Conservation (phyloP, 2,888 invertebrate genomes). For the Caenorhabditis sulstoni region DNA sequence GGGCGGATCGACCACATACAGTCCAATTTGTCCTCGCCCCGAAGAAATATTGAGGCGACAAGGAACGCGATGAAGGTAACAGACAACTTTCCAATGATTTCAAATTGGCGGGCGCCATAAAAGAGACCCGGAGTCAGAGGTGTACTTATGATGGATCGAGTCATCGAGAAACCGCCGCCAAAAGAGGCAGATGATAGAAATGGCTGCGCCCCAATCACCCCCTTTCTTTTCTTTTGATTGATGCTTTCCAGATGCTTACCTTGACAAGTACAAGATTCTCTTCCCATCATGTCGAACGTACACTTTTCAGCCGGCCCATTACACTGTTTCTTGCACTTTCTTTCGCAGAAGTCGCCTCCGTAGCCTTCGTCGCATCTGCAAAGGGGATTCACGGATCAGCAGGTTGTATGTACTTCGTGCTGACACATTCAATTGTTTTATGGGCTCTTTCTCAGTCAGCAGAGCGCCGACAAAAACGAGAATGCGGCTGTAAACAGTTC, state of each 20-base stretch:
- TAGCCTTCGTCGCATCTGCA: conserved; percentile 50
- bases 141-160: conserved; percentile 25
- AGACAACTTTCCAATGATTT: conserved; percentile 1
- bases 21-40: conserved; percentile 33
- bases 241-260: conserved; percentile 14
- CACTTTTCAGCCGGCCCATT: conserved; percentile 26
- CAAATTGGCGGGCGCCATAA: not conserved
- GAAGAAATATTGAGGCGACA: conserved; percentile 35
- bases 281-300: conserved; percentile 12
- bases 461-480: not conserved
- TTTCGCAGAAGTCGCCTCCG: conserved; percentile 50
- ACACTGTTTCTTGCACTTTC: conserved; percentile 13
- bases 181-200: conserved; percentile 31
- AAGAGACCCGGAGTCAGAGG: too few species aligned
- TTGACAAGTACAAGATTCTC: conserved; percentile 31
- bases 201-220: too few species aligned
- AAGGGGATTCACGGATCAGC: not conserved
- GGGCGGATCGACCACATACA: conserved; percentile 1
- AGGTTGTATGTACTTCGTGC: not conserved
- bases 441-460: not conserved
- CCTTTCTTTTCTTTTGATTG: too few species aligned
- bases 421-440: conserved; percentile 21
- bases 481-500: conserved; percentile 6
- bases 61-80: conserved; percentile 22
- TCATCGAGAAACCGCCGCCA: conserved; percentile 5